Evolutionary conservation across 2,113 vertebrate species (phyloP).

Genomic region (Notarius quadriscutis): DNA sequence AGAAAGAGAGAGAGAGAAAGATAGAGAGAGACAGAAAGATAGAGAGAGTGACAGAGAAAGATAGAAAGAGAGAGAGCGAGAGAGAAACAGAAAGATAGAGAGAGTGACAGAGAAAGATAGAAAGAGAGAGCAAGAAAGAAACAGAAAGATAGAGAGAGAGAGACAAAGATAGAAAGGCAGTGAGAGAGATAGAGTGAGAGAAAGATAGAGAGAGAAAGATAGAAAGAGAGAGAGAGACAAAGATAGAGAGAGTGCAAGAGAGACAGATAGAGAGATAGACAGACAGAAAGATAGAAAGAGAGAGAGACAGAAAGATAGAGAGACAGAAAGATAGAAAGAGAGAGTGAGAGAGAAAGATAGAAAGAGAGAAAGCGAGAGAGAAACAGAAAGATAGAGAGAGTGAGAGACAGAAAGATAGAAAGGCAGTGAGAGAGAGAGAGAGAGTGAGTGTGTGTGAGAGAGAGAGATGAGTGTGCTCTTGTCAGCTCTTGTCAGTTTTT

Average conservation of each 20-base stretch:
- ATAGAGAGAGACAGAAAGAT: not conserved
- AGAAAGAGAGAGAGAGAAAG: no score
- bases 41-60: not conserved
- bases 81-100: not conserved
- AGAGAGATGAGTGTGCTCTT: constrained; percentile 1
- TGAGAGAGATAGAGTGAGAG: not conserved
- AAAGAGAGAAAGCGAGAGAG: no score
- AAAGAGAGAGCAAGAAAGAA: no score
- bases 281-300: not conserved
- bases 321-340: not conserved
- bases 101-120: not conserved
- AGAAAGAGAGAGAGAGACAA: not conserved
- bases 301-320: not conserved
- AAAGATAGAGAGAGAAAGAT: not conserved
- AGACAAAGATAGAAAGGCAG: not conserved
- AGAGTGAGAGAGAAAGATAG: not conserved
- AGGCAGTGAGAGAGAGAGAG: not conserved
- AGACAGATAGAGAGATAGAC: not conserved
- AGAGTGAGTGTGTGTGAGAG: not conserved
- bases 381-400: no score
- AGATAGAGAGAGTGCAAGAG: no score
- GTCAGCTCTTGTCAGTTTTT: constrained; percentile 38
- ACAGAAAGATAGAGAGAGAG: no score
- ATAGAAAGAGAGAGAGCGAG: not conserved
- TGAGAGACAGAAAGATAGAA: not conserved